These are phyloP conservation scores for Dryocosmus kuriphilus DNA, from an alignment of 2,888 invertebrate genomes.

Conservation along the genomic window DNA sequence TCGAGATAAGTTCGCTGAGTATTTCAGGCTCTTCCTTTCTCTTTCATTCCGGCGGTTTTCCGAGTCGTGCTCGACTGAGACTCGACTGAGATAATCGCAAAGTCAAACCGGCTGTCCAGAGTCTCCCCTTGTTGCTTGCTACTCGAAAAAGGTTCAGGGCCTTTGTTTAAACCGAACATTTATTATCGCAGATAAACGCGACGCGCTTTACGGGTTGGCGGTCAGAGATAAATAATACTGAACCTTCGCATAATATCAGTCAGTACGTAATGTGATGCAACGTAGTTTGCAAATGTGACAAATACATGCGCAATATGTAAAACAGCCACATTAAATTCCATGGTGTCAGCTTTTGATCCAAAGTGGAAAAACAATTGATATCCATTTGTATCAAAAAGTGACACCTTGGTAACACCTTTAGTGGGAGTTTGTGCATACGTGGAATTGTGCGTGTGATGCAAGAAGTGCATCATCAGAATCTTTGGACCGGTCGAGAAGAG, in stretches of 20 bases:
- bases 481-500: conserved; percentile 52
- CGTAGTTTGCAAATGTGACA: conserved; percentile 35
- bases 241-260: conserved; percentile 51
- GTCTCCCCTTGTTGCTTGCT: conserved; percentile 57
- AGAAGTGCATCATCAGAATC: conserved; percentile 49
- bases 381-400: too few species aligned
- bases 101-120: conserved; percentile 46
- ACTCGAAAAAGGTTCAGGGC: conserved; percentile 57
- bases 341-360: background rate
- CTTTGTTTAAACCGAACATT: conserved; percentile 68
- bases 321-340: background rate
- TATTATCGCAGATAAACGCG: conserved; percentile 70
- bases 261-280: conserved; percentile 49
- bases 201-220: conserved; percentile 52
- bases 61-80: conserved; percentile 29
- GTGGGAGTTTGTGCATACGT: conserved; percentile 3
- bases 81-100: conserved; percentile 60
- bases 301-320: conserved; percentile 3
- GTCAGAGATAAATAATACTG: conserved; percentile 60
- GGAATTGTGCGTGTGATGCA: conserved; percentile 29
- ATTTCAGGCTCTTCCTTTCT: conserved; percentile 8
- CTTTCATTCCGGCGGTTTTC: conserved; percentile 13
- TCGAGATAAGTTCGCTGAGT: background rate
- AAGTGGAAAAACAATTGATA: too few species aligned
- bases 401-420: too few species aligned